Percentiles rank a stretch among this genome's conserved stretches.
These are phyloP conservation scores for Zoanthus gigantus DNA, from an alignment of 92 coral and sea anemone species.

Conservation along the genomic window DNA sequence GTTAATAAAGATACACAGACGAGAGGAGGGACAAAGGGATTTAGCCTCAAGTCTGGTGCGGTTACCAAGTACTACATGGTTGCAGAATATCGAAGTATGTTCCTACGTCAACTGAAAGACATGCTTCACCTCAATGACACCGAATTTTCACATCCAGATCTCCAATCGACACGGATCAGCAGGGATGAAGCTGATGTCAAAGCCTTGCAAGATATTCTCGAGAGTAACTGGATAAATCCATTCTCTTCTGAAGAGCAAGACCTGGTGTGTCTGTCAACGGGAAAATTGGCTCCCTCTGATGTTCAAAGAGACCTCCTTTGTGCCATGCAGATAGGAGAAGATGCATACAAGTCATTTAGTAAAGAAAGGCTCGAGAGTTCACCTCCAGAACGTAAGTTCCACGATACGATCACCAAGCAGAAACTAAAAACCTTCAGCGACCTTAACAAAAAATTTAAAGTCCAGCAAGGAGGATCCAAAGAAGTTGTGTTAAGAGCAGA, in stretches of 20 bases:
- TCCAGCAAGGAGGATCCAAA: too few species aligned
- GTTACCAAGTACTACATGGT: conserved; percentile 54
- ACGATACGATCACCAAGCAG: too few species aligned
- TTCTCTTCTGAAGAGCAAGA: conserved; percentile 26
- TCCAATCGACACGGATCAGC: conserved; percentile 28
- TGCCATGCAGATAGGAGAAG: background rate
- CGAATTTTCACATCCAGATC: conserved; percentile 27
- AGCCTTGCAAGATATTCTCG: conserved; percentile 11
- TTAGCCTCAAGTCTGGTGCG: conserved; percentile 55
- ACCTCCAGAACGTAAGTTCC: too few species aligned
- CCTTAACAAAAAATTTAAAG: too few species aligned
- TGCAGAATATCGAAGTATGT: conserved; percentile 55
- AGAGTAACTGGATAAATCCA: conserved; percentile 44
- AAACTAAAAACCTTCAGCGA: too few species aligned
- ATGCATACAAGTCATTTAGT: background rate
- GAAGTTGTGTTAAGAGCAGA: too few species aligned
- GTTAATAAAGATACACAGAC: conserved; percentile 57
- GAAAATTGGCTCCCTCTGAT: conserved; percentile 1
- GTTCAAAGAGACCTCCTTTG: background rate
- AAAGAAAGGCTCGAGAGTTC: too few species aligned
- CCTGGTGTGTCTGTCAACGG: conserved; percentile 46
- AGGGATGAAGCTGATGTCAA: conserved; percentile 36
- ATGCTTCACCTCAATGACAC: conserved; percentile 44
- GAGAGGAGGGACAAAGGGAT: conserved; percentile 56
- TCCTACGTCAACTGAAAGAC: conserved; percentile 50